Evolutionary conservation across 2,797 vertebrate species (phyloP), one percentile per base, ranked within the genome.

Genomic region (Varecia variegata): DNA sequence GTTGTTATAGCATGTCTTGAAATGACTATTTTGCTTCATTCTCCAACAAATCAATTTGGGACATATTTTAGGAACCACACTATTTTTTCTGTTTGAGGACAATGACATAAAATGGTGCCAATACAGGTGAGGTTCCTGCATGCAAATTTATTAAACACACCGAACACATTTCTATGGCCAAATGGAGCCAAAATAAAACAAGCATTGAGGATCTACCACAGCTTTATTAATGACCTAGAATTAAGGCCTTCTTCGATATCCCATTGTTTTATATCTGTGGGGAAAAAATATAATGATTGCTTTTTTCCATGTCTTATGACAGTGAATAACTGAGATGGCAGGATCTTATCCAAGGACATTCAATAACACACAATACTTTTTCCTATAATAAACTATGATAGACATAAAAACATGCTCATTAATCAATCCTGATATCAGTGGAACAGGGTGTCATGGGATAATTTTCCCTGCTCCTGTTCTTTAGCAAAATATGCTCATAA

Each of bases 401-500:
- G 11, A 80, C 38, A 47, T 54, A 40, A 77, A 88, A 35, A 80
- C n/a, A 25, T 43, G 8, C 9, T 80, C 38, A 71, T 82, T 83
- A 90, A 80, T 65, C 47, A 84, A 52, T 40, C 47, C 68, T 60
- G 82, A 38, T 93, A 58, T 94, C 40, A 89, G 10, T 43, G 47
- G 62, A 96, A 65, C 58, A 60, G 4, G n/a, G 18, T 92, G 6
- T 67, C 20, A 13, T 62, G 52, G 30, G 45, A 84, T 43, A 32
- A 1, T 7, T 18, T 47, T 13, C 14, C 38, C 5, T 88, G 7
- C 2, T 13, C 40, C 23, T 80, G 6, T 80, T 91, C 67, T 88
- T 40, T 85, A 74, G 47, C 0, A 56, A 65, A 50, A 58, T 45
- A 20, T 17, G 7, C 1, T 92, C 10, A 71, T n/a, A 67, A 93